A percentile compares a stretch with the other conserved stretches of the same genome.
phyloP scores from a whole-genome alignment of 1,140 invertebrate species.

The Nasonia giraulti region DNA sequence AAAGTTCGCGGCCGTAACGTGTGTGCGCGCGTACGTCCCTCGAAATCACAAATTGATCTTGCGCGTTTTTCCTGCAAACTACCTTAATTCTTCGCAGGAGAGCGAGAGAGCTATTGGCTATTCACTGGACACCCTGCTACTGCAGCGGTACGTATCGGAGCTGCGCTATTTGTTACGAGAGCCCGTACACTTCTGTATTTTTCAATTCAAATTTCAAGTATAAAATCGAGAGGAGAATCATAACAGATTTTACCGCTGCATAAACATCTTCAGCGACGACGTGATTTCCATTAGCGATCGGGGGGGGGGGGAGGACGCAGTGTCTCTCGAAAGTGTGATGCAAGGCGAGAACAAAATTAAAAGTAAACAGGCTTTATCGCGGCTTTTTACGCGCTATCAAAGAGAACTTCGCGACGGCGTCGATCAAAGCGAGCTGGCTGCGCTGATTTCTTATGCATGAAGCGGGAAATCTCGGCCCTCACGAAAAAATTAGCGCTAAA shows the following conservation, averaged over 20 bases:
- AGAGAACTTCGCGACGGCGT: background rate
- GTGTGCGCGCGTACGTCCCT: background rate
- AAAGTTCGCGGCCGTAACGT: slow-evolving; percentile 43
- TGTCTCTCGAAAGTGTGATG: background rate
- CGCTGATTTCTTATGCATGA: background rate
- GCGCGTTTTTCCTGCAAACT: background rate
- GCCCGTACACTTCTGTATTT: too few relatives aligned
- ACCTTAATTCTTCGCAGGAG: too few relatives aligned
- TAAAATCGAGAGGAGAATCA: background rate
- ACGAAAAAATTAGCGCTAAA: background rate
- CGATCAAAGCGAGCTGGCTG: background rate
- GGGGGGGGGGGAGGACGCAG: too few relatives aligned
- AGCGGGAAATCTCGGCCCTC: background rate
- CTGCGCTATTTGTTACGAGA: too few relatives aligned
- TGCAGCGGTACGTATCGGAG: too few relatives aligned
- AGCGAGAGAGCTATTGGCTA: too few relatives aligned
- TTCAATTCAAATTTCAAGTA: too few relatives aligned
- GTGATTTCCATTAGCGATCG: background rate
- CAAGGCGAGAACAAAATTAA: background rate
- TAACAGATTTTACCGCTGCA: background rate
- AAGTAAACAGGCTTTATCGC: background rate
- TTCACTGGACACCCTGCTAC: too few relatives aligned
- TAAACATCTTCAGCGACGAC: background rate
- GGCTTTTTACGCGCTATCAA: background rate
- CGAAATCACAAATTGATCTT: slow-evolving; percentile 62